phyloP scores from a whole-genome alignment of 2,888 invertebrate species.

The Morinoia aosen region DNA sequence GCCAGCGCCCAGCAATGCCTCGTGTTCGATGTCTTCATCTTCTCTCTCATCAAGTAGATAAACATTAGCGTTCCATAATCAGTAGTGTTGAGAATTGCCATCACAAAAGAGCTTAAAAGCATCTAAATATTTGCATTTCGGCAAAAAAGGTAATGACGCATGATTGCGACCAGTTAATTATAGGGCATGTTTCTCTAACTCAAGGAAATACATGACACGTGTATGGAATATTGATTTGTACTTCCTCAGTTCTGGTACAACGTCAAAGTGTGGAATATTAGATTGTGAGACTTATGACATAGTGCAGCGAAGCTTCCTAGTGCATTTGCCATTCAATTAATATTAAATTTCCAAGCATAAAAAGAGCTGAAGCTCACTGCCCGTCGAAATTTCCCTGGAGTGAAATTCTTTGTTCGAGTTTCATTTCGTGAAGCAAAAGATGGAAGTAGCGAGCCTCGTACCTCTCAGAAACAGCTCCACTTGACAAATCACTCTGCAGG shows the following conservation, averaged over 20 bases:
- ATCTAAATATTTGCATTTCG: too few species aligned
- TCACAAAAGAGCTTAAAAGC: too few species aligned
- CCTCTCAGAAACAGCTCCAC: background rate
- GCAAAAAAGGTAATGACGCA: too few species aligned
- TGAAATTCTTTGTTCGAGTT: background rate
- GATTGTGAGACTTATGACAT: background rate
- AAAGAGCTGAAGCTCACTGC: background rate
- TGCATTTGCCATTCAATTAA: background rate
- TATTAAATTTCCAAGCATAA: background rate
- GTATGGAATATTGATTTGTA: background rate
- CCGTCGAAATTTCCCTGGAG: background rate
- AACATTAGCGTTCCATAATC: too few species aligned
- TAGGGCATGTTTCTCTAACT: too few species aligned
- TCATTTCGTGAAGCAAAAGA: background rate
- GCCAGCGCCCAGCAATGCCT: too few species aligned
- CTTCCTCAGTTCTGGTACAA: background rate
- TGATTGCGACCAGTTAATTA: too few species aligned
- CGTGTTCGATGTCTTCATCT: too few species aligned
- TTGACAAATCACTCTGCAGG: background rate
- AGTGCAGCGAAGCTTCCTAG: background rate
- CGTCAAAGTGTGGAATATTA: background rate
- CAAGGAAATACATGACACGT: background rate
- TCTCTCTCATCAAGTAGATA: too few species aligned
- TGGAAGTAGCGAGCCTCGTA: background rate
- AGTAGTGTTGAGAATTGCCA: too few species aligned